Evolutionary conservation across 2,113 vertebrate species (phyloP), one percentile per base, ranked within the genome.

Genomic region (Alaudala cheleensis): DNA sequence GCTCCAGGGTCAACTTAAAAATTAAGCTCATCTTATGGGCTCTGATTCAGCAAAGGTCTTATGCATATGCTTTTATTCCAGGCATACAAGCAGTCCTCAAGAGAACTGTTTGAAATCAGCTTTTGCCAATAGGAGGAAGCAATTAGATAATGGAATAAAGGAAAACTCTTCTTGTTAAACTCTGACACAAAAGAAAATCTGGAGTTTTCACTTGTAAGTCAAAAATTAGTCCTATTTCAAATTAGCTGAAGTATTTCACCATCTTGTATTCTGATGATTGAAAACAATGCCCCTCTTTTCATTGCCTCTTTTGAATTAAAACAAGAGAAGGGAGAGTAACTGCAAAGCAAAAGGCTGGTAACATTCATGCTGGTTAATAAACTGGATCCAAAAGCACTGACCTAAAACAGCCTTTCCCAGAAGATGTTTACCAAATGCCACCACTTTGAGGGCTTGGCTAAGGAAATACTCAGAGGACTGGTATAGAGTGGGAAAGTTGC

Each of bases 71-170:
- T 78, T 94, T 88, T 74, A 78, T 64, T 74, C 29, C 44, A 84
- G 60, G 80, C 45, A 56, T 56, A 60, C 19, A 28, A 58, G 54
- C 33, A 69, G 66, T 54, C 33, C 90, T 70, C 86, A 73, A 44
- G 74, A 90, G 81, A 86, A 88, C 64, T 66, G 37, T 54, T 83
- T 94, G 58, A 95, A 79, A 95, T 80, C 72, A 77, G 67, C 50
- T 94, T 96, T 93, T 90, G 80, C 64, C 92, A 88, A 74, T 10
- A 64, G 61, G 6, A 94, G 34, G 85, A 92, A 96, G 77, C 61
- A 93, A 94, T 37, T 54, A 93, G 81, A 92, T 87, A 91, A 92
- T 15, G n/a, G 47, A 81, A 95, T 57, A 62, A 61, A 93, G 66
- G 56, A 60, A 90, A 84, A 64, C 50, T 50, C 81, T 28, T 67